Percentiles rank a stretch among this genome's conserved stretches.
These are phyloP conservation scores for Heliconius cydno DNA, from an alignment of 2,888 invertebrate genomes.

Conservation along the genomic window DNA sequence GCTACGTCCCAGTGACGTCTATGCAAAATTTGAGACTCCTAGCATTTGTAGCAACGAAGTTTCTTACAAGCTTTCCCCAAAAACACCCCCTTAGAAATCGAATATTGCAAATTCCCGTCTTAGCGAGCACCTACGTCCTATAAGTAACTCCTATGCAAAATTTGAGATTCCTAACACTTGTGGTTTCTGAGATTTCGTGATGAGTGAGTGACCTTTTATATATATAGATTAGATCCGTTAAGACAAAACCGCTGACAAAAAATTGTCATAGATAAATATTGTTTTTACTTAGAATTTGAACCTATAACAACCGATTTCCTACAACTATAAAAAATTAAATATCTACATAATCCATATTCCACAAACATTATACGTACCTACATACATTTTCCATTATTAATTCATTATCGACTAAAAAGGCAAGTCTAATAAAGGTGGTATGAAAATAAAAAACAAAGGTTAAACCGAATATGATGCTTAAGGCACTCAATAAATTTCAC, in stretches of 20 bases:
- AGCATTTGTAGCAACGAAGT: no score
- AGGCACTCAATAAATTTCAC: background rate
- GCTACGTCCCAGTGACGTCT: no score
- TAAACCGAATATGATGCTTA: background rate
- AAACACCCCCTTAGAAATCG: no score
- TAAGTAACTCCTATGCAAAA: no score
- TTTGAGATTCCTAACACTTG: no score
- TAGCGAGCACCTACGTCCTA: no score
- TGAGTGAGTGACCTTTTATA: no score
- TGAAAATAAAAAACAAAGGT: background rate
- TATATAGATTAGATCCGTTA: no score
- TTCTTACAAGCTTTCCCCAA: no score
- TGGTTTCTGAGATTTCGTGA: no score
- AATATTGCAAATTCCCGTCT: no score
- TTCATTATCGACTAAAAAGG: constrained; percentile 6
- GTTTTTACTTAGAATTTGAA: background rate
- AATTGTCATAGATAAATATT: background rate
- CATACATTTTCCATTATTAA: background rate
- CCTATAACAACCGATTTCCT: background rate
- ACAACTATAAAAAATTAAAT: background rate
- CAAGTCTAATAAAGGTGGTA: background rate
- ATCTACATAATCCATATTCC: background rate
- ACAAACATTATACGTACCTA: background rate
- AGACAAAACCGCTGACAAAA: background rate
- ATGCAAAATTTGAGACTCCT: no score